Conservation (phyloP, 2,797 vertebrate species). For the Neopelma chrysocephalum region DNA sequence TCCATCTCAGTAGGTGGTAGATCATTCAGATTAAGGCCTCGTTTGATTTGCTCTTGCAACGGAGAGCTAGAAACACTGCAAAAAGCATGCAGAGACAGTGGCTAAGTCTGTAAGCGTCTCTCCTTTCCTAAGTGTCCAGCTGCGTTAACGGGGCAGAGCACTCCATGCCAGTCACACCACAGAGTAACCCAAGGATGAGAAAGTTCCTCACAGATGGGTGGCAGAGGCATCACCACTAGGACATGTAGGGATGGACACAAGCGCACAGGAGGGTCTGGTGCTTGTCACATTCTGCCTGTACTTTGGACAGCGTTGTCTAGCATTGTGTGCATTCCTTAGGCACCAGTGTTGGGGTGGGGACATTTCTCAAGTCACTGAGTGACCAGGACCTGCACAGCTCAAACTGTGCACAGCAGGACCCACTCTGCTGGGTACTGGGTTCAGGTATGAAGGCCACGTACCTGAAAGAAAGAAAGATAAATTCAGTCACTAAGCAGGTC, state of each 20-base stretch:
- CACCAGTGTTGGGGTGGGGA: not conserved
- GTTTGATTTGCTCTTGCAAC: not conserved
- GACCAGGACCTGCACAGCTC: not conserved
- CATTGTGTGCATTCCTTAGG: not conserved
- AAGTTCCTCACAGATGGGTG: not conserved
- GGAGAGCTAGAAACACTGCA: not conserved
- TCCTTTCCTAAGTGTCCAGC: not conserved
- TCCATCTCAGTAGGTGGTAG: not conserved
- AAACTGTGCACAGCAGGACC: not conserved
- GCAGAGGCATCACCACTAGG: rapidly evolving
- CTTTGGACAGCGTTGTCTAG: not conserved
- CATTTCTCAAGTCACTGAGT: not conserved
- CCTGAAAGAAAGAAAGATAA: not conserved
- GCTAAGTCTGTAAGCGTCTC: not conserved
- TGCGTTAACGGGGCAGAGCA: not conserved
- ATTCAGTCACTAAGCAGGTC: not conserved
- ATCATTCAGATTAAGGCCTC: not conserved
- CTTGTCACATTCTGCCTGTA: not conserved
- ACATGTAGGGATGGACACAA: not conserved
- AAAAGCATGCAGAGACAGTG: not conserved
- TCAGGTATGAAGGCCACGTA: rapidly evolving
- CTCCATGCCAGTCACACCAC: not conserved
- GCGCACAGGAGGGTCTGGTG: not conserved
- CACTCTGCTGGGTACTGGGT: not conserved
- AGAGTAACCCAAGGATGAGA: not conserved